Base-by-base conservation (phyloP, 2,888 invertebrate species). In the Sialis fuliginosa region DNA sequence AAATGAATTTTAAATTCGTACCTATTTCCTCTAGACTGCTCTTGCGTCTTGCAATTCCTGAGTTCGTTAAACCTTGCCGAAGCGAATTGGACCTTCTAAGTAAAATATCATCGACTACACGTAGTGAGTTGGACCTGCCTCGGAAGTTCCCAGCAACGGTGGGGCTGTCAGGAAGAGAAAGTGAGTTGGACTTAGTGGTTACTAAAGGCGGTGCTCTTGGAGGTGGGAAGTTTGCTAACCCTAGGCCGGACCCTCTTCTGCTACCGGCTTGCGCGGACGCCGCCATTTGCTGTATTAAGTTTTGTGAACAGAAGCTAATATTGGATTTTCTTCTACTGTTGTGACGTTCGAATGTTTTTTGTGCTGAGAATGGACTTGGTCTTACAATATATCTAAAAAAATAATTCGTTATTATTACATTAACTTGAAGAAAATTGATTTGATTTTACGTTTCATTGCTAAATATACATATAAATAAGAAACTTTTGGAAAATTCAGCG, bases 321-420 rank as follows among this genome's bases (percentile, higher is more conserved):
- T 90, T 90, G 46, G 89, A 89, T 67, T 89, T 89, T 46, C 91
- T 74, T 7, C 90, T 72, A 51, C 88, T 89, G 64, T 90, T 91
- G 67, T 91, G 91, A 2, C 90, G 74, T 61, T 91, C 90, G 65
- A 91, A 92, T 0, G 91, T 91, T 68, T 91, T 91, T 66, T 91
- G 90, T 30, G 91, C 91, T 34, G 90, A 90, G 64, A 95, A 91
- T 8, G 95, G 93, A 60, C 91, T 92, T 1, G 95, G 95, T 8
- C 92, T 77, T 37, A 95, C 89, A 60, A 93, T 69, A 58, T 92
- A 90, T 63, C 89, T 90, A 71, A 35, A 67, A 58, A 48, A 42
- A 49, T 43, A 37, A 37, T 6, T 6, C n/a, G 1, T 6, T 22
- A 22, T 22, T 22, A 22, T 22, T 22, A 2, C 22, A 4, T 22